Conservation (phyloP, 1,140 invertebrate genomes). For the Ctenoplectra terminalis region DNA sequence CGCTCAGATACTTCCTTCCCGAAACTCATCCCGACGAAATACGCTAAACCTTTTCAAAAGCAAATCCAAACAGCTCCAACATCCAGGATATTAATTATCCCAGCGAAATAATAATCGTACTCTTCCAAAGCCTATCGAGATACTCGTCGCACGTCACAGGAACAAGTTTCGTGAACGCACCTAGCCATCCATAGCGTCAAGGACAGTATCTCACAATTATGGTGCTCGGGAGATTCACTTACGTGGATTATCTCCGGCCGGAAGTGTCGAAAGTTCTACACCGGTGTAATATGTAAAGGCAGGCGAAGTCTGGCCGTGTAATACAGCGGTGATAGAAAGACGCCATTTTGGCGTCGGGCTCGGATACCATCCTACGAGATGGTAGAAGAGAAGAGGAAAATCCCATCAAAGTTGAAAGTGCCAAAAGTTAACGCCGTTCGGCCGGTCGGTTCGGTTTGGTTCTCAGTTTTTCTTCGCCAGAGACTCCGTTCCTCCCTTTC, state of each 20-base stretch:
- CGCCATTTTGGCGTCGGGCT: constrained; percentile 21
- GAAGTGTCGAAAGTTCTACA: constrained; percentile 18
- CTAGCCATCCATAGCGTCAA: neutral
- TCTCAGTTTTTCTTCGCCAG: constrained; percentile 49
- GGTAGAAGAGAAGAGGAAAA: constrained; percentile 45
- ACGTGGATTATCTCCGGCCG: constrained; percentile 12
- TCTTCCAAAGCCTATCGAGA: neutral
- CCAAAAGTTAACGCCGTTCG: constrained; percentile 67
- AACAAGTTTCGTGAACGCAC: neutral
- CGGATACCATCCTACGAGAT: neutral
- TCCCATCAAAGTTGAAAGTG: constrained; percentile 74
- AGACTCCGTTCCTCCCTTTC: neutral
- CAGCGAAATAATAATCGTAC: neutral
- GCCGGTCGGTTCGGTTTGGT: constrained; percentile 48
- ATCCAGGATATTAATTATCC: neutral
- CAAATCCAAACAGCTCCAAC: no score
- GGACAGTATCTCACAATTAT: constrained; percentile 10
- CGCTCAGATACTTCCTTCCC: neutral
- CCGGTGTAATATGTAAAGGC: constrained; percentile 25
- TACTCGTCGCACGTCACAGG: neutral
- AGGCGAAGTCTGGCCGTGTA: constrained; percentile 4
- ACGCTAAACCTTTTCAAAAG: no score
- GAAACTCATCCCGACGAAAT: neutral
- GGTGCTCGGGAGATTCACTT: constrained; percentile 17
- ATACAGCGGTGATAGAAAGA: constrained; percentile 46